phyloP scores from a whole-genome alignment of 2,888 invertebrate genomes.

The Elegia similella region DNA sequence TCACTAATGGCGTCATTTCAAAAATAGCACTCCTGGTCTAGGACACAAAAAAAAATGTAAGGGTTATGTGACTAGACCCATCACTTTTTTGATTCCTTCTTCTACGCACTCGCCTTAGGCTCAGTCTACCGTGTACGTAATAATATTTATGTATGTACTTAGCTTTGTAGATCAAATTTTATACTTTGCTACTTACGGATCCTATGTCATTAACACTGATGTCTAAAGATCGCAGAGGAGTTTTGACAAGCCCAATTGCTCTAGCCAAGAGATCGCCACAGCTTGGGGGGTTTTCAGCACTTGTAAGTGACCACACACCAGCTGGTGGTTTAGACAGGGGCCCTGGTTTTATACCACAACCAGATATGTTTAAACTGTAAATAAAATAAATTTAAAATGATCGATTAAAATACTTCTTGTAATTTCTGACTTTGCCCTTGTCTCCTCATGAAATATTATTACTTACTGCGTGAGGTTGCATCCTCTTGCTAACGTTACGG shows the following conservation, averaged over 20 bases:
- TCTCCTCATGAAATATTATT: background rate
- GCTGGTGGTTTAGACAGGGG: conserved; percentile 62
- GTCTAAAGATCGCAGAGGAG: conserved; percentile 69
- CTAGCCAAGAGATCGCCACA: conserved; percentile 74
- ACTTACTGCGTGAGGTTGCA: conserved; percentile 69
- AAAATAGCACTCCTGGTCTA: too few relatives aligned
- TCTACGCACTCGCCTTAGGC: too few relatives aligned
- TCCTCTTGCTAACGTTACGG: conserved; percentile 72
- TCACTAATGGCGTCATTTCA: too few relatives aligned
- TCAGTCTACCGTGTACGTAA: too few relatives aligned
- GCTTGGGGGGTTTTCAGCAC: conserved; percentile 69
- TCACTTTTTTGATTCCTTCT: too few relatives aligned
- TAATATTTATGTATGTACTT: too few relatives aligned
- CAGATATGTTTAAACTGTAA: conserved; percentile 72
- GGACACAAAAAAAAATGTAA: too few relatives aligned
- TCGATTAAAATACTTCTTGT: background rate
- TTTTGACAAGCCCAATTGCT: conserved; percentile 73
- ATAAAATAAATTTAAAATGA: background rate
- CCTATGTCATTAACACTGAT: conserved; percentile 76
- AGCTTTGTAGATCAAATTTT: background rate
- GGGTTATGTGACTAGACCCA: too few relatives aligned
- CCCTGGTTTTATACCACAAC: conserved; percentile 69
- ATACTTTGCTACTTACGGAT: conserved; percentile 45
- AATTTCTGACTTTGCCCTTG: too few relatives aligned
- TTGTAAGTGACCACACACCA: conserved; percentile 75